Evolutionary conservation across 2,797 vertebrate genomes (phyloP).

Genomic region (Phoebastria nigripes): DNA sequence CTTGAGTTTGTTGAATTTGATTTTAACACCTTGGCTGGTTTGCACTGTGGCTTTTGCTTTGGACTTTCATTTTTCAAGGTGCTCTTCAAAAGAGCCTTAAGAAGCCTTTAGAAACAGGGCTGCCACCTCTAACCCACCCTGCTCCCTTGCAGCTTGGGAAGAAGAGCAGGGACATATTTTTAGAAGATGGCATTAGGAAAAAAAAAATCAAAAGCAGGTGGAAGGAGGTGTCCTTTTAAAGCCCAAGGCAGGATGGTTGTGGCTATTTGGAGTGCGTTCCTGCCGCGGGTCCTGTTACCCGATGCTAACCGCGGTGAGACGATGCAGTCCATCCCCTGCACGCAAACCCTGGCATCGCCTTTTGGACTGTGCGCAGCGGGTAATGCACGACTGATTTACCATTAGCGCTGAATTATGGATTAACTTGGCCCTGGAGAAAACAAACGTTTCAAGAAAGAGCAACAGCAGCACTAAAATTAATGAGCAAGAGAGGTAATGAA

Average conservation of each 20-base stretch:
- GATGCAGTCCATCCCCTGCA: neutral
- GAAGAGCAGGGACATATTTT: neutral
- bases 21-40: neutral
- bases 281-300: neutral
- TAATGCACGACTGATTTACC: neutral
- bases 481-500: slow-evolving; percentile 26
- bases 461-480: slow-evolving; percentile 27
- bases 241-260: neutral
- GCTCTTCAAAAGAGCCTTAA: neutral
- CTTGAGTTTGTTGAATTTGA: neutral
- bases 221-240: neutral
- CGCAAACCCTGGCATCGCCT: neutral
- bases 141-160: neutral
- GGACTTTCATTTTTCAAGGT: neutral
- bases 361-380: neutral
- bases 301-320: neutral
- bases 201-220: neutral
- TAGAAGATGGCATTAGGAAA: neutral
- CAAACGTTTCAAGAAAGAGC: neutral
- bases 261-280: neutral
- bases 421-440: slow-evolving; percentile 24
- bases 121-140: neutral
- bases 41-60: neutral
- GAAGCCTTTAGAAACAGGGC: neutral
- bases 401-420: slow-evolving; percentile 21